Evolutionary conservation across 2,797 vertebrate species (phyloP).

Genomic region (Crossoptilon crossoptilon): DNA sequence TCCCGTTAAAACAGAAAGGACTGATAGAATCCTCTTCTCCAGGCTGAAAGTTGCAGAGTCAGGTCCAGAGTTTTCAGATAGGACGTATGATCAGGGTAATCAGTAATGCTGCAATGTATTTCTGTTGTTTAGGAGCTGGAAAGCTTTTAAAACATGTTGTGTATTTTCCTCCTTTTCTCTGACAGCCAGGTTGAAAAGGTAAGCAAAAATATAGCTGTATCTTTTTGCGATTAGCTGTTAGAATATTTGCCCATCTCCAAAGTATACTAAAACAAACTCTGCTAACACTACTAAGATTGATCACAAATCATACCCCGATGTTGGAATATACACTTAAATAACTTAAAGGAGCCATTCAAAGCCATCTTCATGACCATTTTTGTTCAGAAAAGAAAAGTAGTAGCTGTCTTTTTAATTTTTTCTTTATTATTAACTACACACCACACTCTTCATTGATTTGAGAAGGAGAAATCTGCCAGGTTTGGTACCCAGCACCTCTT

Average conservation of each 20-base stretch:
- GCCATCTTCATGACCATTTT: not conserved
- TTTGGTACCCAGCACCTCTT: not conserved
- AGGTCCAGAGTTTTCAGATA: not conserved
- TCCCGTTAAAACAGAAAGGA: not conserved
- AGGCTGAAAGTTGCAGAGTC: constrained; percentile 19
- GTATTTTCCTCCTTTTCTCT: constrained; percentile 55
- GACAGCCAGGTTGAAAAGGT: constrained; percentile 20
- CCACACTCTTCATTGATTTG: not conserved
- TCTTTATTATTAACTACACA: not conserved
- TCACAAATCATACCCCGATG: not conserved
- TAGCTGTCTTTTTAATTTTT: not conserved
- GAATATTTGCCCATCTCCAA: not conserved
- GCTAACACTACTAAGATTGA: not conserved
- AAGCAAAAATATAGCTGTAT: not conserved
- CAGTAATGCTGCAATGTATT: constrained; percentile 12
- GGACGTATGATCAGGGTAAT: not conserved
- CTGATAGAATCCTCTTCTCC: not conserved
- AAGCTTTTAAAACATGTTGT: constrained; percentile 41
- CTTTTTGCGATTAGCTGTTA: not conserved
- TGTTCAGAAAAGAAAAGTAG: not conserved
- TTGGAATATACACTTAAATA: not conserved
- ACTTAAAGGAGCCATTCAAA: not conserved
- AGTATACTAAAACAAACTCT: not conserved
- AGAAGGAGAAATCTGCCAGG: not conserved
- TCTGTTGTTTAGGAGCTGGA: constrained; percentile 49